Evolutionary conservation across 1,140 invertebrate genomes (phyloP), one percentile per base, ranked within the genome.

Genomic region (Himalopsyche phryganea): DNA sequence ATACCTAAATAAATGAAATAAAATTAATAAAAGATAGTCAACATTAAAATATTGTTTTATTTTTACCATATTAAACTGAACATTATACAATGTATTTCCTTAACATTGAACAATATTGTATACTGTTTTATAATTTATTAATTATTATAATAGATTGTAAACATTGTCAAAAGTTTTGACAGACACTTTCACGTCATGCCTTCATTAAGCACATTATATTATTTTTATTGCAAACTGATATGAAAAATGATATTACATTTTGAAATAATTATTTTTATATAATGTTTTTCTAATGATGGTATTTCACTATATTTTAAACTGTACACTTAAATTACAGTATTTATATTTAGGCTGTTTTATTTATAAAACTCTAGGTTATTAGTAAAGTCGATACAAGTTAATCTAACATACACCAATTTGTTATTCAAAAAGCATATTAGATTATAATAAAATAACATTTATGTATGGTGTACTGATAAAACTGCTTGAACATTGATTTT

Each of bases 1-100:
- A n/a, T n/a, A n/a, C n/a, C n/a, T n/a, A 40, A 6, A 15, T 15
- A 13, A 40, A 11, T 40, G n/a, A 15, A 4, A 40, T n/a, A 40
- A n/a, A 13, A 13, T 48, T 15, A 50, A 15, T 14, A 35, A 50
- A 50, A 17, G 18, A 17, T 2, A 1, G 14, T 23, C 6, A 57
- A 57, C 54, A 57, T 57, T 57, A 57, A 50, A 57, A 57, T 57
- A 57, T 44, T 57, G 40, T 14, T 57, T 57, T 57, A 57, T 57
- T 56, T 46, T 50, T 20, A 45, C 42, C 18, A 11, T 45, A 45
- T 45, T 45, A 45, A 44, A 57, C 23, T 57, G 54, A 50, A 48
- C 54, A 57, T 50, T 57, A 38, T 57, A 56, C 54, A 57, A 50
- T 57, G 38, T 35, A 38, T 7, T 40, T 36, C 10, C n/a, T 15